These are phyloP conservation scores for Paratilapia polleni DNA, from an alignment of 2,113 vertebrate genomes.

Conservation along the genomic window DNA sequence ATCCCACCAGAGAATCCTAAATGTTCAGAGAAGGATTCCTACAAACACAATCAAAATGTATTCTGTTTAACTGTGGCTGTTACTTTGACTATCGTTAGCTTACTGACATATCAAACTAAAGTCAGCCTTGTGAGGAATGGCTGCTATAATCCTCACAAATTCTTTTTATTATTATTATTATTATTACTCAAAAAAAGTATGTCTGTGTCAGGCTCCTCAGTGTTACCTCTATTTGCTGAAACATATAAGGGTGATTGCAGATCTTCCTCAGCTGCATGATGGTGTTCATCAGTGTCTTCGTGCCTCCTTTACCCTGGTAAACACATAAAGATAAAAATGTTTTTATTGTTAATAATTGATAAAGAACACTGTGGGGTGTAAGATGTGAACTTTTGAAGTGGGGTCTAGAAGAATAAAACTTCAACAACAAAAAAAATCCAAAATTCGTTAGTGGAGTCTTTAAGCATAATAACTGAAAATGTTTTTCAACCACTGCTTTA, in stretches of 20 bases:
- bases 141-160: not conserved
- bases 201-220: not conserved
- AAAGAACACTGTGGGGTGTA: too few species aligned
- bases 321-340: not conserved
- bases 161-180: not conserved
- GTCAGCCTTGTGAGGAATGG: not conserved
- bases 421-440: too few species aligned
- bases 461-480: too few species aligned
- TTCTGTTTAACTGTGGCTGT: not conserved
- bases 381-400: not conserved
- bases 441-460: too few species aligned
- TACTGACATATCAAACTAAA: not conserved
- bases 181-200: too few species aligned
- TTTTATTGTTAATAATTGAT: not conserved
- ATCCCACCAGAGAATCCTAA: conserved; percentile 95
- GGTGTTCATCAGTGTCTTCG: conserved; percentile 98
- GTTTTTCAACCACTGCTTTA: not conserved
- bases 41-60: conserved; percentile 16
- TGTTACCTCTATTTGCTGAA: conserved; percentile 96
- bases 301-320: conserved; percentile 93
- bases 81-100: not conserved
- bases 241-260: conserved; percentile 98
- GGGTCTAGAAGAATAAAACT: too few species aligned
- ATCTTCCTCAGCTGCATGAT: conserved; percentile 99
- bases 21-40: conserved; percentile 99